Conservation (phyloP, 2,113 vertebrate genomes). For the Dipodomys ordii region DNA sequence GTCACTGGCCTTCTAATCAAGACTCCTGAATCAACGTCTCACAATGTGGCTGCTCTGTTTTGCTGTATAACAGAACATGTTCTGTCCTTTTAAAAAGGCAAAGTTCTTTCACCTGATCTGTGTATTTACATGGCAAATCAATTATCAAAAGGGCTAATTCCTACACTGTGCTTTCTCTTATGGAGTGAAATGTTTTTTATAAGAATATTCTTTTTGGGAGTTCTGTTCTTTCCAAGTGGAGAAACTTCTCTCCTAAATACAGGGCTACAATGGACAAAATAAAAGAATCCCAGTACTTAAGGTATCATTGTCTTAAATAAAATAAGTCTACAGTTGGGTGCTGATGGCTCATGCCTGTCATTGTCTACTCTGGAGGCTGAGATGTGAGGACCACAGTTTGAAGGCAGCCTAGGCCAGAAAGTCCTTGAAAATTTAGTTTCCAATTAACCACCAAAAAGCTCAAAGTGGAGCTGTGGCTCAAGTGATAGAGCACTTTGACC, state of each 20-base stretch:
- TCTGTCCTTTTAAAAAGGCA: conserved; percentile 20
- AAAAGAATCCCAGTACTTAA: background rate
- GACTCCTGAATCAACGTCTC: too few species aligned
- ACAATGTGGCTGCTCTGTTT: too few species aligned
- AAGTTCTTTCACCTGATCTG: background rate
- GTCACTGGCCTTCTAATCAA: too few species aligned
- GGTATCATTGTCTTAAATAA: background rate
- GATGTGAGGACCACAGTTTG: too few species aligned
- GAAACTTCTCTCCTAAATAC: conserved; percentile 12
- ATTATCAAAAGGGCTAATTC: background rate
- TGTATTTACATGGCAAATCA: background rate
- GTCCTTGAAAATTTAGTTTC: too few species aligned
- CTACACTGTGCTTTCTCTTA: background rate
- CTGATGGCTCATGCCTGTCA: too few species aligned
- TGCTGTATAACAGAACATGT: background rate
- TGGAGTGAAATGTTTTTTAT: too few species aligned
- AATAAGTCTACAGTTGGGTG: background rate
- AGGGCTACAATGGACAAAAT: background rate
- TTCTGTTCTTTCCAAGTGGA: background rate
- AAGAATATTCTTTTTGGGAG: background rate
- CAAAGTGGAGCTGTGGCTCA: too few species aligned
- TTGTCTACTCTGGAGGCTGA: too few species aligned
- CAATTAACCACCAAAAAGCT: too few species aligned
- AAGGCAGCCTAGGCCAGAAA: too few species aligned
- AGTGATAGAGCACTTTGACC: too few species aligned